These are phyloP conservation scores for Ateles fusciceps DNA, from an alignment of 2,797 vertebrate genomes.

Conservation along the genomic window DNA sequence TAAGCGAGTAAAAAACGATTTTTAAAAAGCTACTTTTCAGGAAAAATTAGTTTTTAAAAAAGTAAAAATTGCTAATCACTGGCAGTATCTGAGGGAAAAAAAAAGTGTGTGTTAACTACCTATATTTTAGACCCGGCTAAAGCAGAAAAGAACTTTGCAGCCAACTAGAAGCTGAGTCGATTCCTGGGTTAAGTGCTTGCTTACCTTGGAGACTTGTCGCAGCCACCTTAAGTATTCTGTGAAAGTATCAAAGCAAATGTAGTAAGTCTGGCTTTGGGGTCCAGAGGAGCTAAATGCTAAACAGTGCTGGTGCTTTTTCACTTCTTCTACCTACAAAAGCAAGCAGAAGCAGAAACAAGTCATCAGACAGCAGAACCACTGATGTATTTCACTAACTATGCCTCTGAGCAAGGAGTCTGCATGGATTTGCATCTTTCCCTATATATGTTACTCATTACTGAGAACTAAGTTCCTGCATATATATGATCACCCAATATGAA, in stretches of 20 bases:
- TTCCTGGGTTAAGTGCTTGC: background rate
- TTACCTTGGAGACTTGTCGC: constrained; percentile 96
- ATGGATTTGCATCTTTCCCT: background rate
- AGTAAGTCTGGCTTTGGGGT: constrained; percentile 98
- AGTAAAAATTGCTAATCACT: background rate
- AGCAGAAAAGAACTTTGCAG: background rate
- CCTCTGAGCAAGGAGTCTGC: background rate
- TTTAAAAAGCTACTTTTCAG: constrained; percentile 13
- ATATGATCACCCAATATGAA: background rate
- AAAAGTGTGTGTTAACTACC: background rate
- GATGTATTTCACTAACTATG: background rate
- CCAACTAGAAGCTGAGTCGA: constrained; percentile 16
- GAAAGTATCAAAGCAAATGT: constrained; percentile 97
- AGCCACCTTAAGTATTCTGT: constrained; percentile 98
- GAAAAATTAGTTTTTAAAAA: constrained; percentile 19
- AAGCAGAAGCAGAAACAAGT: background rate
- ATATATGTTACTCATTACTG: background rate
- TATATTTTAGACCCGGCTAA: background rate
- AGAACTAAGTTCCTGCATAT: background rate
- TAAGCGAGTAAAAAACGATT: background rate
- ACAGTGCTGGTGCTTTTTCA: constrained; percentile 98
- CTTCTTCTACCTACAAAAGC: constrained; percentile 93
- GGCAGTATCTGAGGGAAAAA: background rate
- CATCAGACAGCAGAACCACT: background rate
- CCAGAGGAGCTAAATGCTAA: constrained; percentile 98